Evolutionary conservation across 2,888 invertebrate species (phyloP), one percentile per base, ranked within the genome.

Genomic region (Allacma fusca): DNA sequence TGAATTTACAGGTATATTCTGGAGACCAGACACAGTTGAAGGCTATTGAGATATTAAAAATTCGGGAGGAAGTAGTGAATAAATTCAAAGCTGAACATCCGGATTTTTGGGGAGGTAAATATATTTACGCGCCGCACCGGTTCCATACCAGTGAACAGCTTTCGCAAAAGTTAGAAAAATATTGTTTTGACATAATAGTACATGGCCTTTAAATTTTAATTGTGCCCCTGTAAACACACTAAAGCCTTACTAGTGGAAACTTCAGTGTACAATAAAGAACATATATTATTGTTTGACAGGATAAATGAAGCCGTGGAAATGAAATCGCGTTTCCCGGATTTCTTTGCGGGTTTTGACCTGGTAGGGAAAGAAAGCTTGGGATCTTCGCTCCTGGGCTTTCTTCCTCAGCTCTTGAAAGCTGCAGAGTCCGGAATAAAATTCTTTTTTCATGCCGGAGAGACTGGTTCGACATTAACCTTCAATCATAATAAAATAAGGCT

Each of bases 401-500:
- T 89, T 0, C 88, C 91, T 0, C 87, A 90, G 80, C 79, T 86
- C 50, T 78, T 85, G 24, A 85, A 94, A 44, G 82, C 88, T 28
- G 85, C 86, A 4, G 74, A 77, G 19, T 76, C 79, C 12, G 86
- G 89, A 23, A 87, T 93, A 0, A 88, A 90, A 70, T 92, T 91
- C 84, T 94, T 91, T 85, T 93, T 94, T 85, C 94, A 94, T 85
- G 93, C 94, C 0, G 94, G 93, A 0, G 94, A 94, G 87, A 94
- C 94, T 0, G 91, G 92, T 85, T 92, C 93, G n/a, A n/a, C n/a
- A n/a, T n/a, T n/a, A n/a, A n/a, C n/a, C n/a, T n/a, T n/a, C n/a
- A n/a, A n/a, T n/a, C n/a, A n/a, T n/a, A n/a, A n/a, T n/a, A n/a
- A n/a, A n/a, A n/a, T n/a, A n/a, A n/a, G n/a, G n/a, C n/a, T n/a